Conservation (phyloP, 2,888 invertebrate genomes). For the Aphodius granarius region DNA sequence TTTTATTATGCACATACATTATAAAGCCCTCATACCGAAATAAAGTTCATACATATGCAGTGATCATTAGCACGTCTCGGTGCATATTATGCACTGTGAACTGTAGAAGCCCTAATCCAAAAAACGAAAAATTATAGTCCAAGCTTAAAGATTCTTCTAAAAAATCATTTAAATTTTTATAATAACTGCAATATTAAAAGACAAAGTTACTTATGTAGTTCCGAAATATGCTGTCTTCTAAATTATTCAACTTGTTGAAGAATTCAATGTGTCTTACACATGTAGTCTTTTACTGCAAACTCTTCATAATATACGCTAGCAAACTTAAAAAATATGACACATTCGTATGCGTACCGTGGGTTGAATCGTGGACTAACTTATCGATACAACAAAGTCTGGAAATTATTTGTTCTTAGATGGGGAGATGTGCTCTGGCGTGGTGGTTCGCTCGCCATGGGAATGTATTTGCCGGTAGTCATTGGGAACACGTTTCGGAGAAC, state of each 20-base stretch:
- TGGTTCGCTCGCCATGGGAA: not conserved
- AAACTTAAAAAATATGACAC: not conserved
- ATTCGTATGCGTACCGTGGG: not conserved
- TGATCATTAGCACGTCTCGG: not conserved
- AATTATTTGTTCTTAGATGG: not conserved
- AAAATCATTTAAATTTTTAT: too few species aligned
- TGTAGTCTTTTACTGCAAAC: too few species aligned
- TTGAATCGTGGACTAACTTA: not conserved
- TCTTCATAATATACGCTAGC: too few species aligned
- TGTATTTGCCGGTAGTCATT: not conserved
- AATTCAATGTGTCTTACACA: too few species aligned
- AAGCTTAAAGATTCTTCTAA: too few species aligned
- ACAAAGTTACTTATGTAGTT: too few species aligned
- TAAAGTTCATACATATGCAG: constrained; percentile 11
- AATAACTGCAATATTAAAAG: too few species aligned
- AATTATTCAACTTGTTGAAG: too few species aligned
- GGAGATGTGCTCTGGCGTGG: not conserved
- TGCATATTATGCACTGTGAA: not conserved
- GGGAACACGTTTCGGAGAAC: not conserved
- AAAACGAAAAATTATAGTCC: too few species aligned
- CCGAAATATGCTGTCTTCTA: too few species aligned
- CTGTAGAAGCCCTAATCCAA: not conserved
- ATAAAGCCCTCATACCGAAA: constrained; percentile 6
- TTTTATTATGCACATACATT: constrained; percentile 13
- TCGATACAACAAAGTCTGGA: not conserved